Evolutionary conservation across 2,797 vertebrate species (phyloP), one percentile per base, ranked within the genome.

Genomic region (Danio aesculapii): DNA sequence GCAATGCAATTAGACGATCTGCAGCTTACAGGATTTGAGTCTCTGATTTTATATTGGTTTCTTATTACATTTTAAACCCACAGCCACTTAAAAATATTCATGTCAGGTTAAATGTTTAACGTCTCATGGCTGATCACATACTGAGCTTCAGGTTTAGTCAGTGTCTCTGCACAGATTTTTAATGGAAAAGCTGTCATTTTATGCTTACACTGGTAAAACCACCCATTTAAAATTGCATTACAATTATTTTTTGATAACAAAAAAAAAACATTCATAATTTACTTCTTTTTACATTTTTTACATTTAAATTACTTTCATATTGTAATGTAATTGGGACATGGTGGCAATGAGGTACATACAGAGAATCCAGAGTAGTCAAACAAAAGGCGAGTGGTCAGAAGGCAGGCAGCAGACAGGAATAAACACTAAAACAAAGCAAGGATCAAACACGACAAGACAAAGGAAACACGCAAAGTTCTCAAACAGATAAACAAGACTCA

Each of bases 21-120:
- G 12, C n/a, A 47, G 43, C 52, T 46, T 62, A 61, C 57, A 52
- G 16, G 16, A 14, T 69, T 78, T 44, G 57, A 69, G 44, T 59
- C 21, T 49, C n/a, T 52, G 11, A 63, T 43, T 79, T 12, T 64
- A 13, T 41, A 62, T 21, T 43, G 67, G 14, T 21, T 62, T 43
- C 17, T 58, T 39, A 41, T 46, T 16, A 8, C 9, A 8, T 77
- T 77, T 77, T 13, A 58, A 77, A 68, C 52, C 14, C 41, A 57
- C 52, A n/a, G 63, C 41, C 50, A 57, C 62, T 67, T 30, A n/a
- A 55, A 30, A n/a, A 57, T 39, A 17, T 59, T 17, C 16, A 59
- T 13, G 52, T 77, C 12, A 14, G 19, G 39, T 76, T 46, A 66
- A n/a, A 46, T n/a, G 3, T 55, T 52, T 63, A 49, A 19, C 5